These are phyloP conservation scores for Geotrupes spiniger DNA, from an alignment of 2,888 invertebrate species.

Conservation along the genomic window DNA sequence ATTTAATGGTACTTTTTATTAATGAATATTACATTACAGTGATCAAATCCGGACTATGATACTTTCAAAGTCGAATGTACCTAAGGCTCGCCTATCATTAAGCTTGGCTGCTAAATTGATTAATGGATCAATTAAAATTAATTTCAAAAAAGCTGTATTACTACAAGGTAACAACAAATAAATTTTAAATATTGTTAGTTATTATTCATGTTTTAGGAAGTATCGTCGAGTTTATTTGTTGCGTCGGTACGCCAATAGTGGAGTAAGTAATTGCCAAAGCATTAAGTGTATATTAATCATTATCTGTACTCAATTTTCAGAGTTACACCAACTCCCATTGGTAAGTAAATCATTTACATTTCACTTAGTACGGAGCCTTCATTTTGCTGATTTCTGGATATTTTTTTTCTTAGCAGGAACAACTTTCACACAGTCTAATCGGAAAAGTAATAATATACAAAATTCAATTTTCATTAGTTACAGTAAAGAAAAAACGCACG, in stretches of 20 bases:
- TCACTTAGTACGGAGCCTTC: no score
- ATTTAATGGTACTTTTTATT: not conserved
- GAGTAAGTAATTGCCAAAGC: slow-evolving; percentile 5
- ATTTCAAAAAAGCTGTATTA: not conserved
- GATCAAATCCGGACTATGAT: slow-evolving; percentile 1
- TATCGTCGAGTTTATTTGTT: not conserved
- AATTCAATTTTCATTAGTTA: no score
- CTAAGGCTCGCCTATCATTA: slow-evolving; percentile 8
- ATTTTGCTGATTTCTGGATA: no score
- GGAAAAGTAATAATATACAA: no score
- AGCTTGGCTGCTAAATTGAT: slow-evolving; percentile 10
- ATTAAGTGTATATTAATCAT: no score
- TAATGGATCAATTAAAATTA: slow-evolving; percentile 12
- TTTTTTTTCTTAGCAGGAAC: no score
- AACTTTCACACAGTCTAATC: no score
- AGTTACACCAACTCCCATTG: no score
- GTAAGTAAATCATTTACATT: no score
- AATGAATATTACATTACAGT: slow-evolving; percentile 3
- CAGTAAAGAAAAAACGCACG: no score
- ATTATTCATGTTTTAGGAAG: slow-evolving; percentile 3
- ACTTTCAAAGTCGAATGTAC: slow-evolving; percentile 4
- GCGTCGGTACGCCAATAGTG: not conserved
- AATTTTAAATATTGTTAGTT: not conserved
- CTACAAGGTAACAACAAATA: slow-evolving; percentile 5
- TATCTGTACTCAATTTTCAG: no score